phyloP scores from a whole-genome alignment of 2,797 vertebrate species.

The Acipenser transmontanus region DNA sequence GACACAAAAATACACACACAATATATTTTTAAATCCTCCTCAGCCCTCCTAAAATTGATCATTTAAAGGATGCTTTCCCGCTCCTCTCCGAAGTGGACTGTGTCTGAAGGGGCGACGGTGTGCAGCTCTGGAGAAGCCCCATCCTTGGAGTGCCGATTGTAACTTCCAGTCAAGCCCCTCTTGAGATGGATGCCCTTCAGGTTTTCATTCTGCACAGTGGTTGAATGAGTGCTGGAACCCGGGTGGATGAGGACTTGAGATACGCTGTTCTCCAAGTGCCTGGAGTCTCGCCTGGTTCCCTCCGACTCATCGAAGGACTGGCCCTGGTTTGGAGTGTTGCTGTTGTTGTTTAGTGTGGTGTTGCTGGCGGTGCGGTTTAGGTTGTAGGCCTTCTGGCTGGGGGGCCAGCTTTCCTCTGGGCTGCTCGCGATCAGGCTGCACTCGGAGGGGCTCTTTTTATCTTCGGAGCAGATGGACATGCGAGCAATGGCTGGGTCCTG shows the following conservation, averaged over 20 bases:
- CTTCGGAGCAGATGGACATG: constrained; percentile 90
- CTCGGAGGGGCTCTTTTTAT: constrained; percentile 49
- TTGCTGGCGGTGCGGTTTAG: constrained; percentile 70
- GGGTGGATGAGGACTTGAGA: constrained; percentile 69
- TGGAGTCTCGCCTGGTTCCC: constrained; percentile 46
- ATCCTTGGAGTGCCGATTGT: not conserved
- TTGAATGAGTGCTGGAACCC: constrained; percentile 51
- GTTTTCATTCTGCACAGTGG: constrained; percentile 80
- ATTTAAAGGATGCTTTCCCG: constrained; percentile 89
- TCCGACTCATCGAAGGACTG: constrained; percentile 60
- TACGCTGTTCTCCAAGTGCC: constrained; percentile 28
- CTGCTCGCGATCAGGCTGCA: constrained; percentile 83
- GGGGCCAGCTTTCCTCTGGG: constrained; percentile 87
- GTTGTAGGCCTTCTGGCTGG: constrained; percentile 73
- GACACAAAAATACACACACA: constrained; percentile 15
- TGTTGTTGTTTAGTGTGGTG: constrained; percentile 78
- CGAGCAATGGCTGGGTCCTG: constrained; percentile 76
- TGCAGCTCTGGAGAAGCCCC: constrained; percentile 69
- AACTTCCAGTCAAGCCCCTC: constrained; percentile 62
- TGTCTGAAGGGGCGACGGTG: constrained; percentile 63
- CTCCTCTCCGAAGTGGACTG: constrained; percentile 83
- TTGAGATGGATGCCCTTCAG: constrained; percentile 77
- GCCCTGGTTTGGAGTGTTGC: constrained; percentile 56
- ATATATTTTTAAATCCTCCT: constrained; percentile 16
- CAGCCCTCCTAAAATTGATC: not conserved